A percentile compares a stretch with the other conserved stretches of the same genome.
phyloP scores from a whole-genome alignment of 2,113 vertebrate species.

The Cephalopterus ornatus region DNA sequence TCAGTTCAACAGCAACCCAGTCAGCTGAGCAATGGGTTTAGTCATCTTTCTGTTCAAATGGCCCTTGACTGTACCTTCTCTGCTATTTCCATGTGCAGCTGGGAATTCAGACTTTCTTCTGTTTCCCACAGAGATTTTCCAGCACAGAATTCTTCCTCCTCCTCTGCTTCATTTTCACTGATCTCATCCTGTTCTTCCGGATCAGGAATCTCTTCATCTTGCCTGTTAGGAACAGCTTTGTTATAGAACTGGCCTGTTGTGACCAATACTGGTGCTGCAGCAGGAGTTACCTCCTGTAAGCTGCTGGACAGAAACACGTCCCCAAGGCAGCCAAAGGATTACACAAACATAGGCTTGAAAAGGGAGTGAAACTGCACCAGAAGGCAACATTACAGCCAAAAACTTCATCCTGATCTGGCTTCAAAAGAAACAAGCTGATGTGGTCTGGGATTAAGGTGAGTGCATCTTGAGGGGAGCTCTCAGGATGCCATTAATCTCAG shows the following conservation, averaged over 20 bases:
- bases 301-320: not conserved
- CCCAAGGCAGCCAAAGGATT: not conserved
- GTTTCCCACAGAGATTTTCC: constrained; percentile 58
- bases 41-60: not conserved
- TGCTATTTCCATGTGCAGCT: constrained; percentile 30
- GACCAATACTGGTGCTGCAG: not conserved
- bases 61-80: constrained; percentile 48
- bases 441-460: not conserved
- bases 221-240: constrained; percentile 59
- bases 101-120: constrained; percentile 64
- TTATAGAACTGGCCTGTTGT: not conserved
- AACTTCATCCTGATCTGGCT: not conserved
- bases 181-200: constrained; percentile 72
- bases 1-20: not conserved
- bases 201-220: constrained; percentile 70
- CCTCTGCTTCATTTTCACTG: constrained; percentile 71
- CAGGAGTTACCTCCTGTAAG: not conserved
- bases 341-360: not conserved
- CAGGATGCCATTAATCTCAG: not conserved
- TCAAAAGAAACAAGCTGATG: not conserved
- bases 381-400: not conserved
- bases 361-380: not conserved
- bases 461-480: not conserved
- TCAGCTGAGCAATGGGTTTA: not conserved
- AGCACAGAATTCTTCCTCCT: constrained; percentile 65